These are phyloP conservation scores for Tribolium madens DNA, from an alignment of 1,140 invertebrate genomes.

Conservation along the genomic window DNA sequence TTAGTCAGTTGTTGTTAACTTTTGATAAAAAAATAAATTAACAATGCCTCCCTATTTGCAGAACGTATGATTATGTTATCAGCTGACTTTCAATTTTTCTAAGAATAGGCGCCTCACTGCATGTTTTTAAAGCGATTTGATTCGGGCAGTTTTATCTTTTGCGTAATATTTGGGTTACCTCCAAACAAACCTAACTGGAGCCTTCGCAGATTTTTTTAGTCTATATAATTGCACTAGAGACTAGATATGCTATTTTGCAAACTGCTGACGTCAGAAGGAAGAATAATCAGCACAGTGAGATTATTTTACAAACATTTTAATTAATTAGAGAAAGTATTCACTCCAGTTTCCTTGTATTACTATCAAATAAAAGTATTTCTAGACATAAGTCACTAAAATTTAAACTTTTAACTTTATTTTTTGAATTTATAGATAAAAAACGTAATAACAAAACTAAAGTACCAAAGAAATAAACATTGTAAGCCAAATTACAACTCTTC, in stretches of 20 bases:
- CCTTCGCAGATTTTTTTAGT: background rate
- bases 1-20: background rate
- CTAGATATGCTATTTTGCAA: background rate
- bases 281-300: background rate
- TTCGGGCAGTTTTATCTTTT: slow-evolving; percentile 5
- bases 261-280: background rate
- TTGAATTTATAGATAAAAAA: no score
- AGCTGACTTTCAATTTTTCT: slow-evolving; percentile 18
- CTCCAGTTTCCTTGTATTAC: no score
- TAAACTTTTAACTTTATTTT: no score
- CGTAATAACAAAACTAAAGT: no score
- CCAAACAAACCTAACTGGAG: background rate
- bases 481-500: no score
- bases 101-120: slow-evolving; percentile 3
- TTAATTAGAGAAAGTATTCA: background rate
- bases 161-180: background rate
- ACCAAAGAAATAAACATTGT: no score
- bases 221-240: background rate
- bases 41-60: slow-evolving; percentile 1
- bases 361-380: no score
- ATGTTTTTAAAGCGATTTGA: slow-evolving; percentile 13
- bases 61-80: slow-evolving; percentile 6
- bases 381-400: no score
- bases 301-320: background rate
- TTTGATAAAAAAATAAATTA: slow-evolving; percentile 9